Base-by-base conservation (phyloP, 2,888 invertebrate species). In the Chloroclystis v-ata region DNA sequence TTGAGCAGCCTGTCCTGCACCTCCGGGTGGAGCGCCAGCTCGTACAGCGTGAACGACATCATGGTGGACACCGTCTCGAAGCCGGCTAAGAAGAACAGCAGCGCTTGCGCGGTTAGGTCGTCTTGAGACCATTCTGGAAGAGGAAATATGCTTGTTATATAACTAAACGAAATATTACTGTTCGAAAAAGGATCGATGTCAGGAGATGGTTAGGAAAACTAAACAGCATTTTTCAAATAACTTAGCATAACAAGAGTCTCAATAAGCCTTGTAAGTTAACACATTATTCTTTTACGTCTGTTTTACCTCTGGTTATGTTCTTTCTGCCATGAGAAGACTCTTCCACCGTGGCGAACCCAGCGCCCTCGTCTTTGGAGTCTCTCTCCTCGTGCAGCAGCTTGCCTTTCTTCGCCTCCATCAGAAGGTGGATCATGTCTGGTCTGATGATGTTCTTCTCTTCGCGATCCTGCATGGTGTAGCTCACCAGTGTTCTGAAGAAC, bases 11-110 rank as follows among this genome's bases (percentile, higher is more conserved):
- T 84, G 1, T 85, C 77, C 64, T 92, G 92, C 0, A 90, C 67
- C 0, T 91, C 90, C 10, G 89, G 84, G 69, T 92, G 85, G 1
- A 88, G 47, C 20, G 90, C 90, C 14, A 92, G 60, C 67, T 92
- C 92, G 33, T 91, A 82, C 0, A 90, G 70, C 0, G 87, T 61
- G 50, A 91, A 91, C 0, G 84, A 69, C 75, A 90, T 82, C 0
- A 79, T 66, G 0, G 75, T 59, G 0, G 89, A 80, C 0, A 81
- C 67, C 0, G 89, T 89, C 33, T 90, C 90, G 28, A 90, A 91
- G 0, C 91, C 91, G 12, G 89, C 90, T 25, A 90, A 67, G 61
- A 90, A 89, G 69, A 91, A 90, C 0, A 90, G 49, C 2, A 89
- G 65, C 0, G 86, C 86, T 65, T 89, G 89, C 0, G 88, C 82